These are phyloP conservation scores for Brachypteracias leptosomus DNA, from an alignment of 2,113 vertebrate species.

Conservation along the genomic window DNA sequence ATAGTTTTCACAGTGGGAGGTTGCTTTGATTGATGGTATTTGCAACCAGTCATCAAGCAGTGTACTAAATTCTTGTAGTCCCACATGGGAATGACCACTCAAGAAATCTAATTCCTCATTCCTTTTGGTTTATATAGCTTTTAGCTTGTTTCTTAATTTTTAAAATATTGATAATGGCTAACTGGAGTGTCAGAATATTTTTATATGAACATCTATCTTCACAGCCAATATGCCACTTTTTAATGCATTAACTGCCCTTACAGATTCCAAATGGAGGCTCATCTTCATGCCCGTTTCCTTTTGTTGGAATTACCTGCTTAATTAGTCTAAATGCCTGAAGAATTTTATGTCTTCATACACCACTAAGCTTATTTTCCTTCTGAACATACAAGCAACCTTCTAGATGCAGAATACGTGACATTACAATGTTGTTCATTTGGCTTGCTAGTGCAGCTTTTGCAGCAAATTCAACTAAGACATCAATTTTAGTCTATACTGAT, in stretches of 20 bases:
- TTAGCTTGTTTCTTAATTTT: neutral
- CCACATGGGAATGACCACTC: neutral
- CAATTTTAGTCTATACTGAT: neutral
- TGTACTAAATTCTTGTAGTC: neutral
- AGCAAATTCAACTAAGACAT: neutral
- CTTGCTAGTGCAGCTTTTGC: neutral
- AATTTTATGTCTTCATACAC: neutral
- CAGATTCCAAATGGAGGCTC: neutral
- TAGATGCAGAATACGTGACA: neutral
- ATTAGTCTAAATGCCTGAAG: neutral
- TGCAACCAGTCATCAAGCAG: neutral
- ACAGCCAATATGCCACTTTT: neutral
- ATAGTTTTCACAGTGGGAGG: neutral
- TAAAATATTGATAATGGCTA: neutral
- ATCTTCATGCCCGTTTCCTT: neutral
- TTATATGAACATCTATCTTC: neutral
- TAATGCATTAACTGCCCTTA: neutral
- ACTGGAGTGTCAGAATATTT: neutral
- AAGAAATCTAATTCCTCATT: neutral
- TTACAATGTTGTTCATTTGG: neutral
- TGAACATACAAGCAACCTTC: neutral
- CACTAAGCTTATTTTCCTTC: neutral
- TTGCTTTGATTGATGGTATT: neutral
- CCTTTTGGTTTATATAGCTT: neutral
- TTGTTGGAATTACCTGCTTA: neutral